A percentile compares a stretch with the other conserved stretches of the same genome.
These are phyloP conservation scores for Crossocerus cetratus DNA, from an alignment of 2,888 invertebrate genomes.

Conservation along the genomic window DNA sequence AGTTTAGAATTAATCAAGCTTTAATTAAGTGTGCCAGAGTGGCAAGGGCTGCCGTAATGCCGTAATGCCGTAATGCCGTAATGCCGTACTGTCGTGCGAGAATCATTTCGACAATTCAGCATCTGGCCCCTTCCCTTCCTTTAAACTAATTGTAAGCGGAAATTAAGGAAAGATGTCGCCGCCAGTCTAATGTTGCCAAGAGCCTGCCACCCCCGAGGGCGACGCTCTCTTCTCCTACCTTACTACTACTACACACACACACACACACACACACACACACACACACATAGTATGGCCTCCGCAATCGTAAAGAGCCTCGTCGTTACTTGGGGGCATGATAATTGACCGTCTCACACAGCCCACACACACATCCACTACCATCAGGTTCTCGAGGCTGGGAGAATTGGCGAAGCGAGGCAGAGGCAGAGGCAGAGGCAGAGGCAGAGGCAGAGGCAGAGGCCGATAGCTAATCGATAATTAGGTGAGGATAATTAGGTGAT, in stretches of 20 bases:
- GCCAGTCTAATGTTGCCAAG: constrained; percentile 55
- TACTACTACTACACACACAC: no score
- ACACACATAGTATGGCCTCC: constrained; percentile 47
- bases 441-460: no score
- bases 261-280: no score
- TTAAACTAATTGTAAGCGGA: constrained; percentile 44
- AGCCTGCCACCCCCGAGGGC: no score
- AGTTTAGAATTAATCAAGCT: constrained; percentile 68
- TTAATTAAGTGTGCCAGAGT: constrained; percentile 65
- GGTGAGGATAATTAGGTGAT: no score
- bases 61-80: constrained; percentile 42
- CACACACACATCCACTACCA: constrained; percentile 23
- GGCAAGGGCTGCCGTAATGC: no score
- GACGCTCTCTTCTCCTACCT: no score
- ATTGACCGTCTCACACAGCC: constrained; percentile 65
- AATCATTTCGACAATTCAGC: constrained; percentile 4
- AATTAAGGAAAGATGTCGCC: constrained; percentile 76
- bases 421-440: no score
- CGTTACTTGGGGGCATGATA: constrained; percentile 73
- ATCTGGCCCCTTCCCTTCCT: constrained; percentile 21
- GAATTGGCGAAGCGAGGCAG: no score
- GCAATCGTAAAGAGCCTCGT: constrained; percentile 72
- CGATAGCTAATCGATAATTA: no score
- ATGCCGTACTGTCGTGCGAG: constrained; percentile 36
- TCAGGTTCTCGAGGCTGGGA: constrained; percentile 51